A percentile compares a stretch with the other conserved stretches of the same genome.
These are phyloP conservation scores for Lutjanus campechanus DNA, from an alignment of 2,797 vertebrate genomes.

Conservation along the genomic window DNA sequence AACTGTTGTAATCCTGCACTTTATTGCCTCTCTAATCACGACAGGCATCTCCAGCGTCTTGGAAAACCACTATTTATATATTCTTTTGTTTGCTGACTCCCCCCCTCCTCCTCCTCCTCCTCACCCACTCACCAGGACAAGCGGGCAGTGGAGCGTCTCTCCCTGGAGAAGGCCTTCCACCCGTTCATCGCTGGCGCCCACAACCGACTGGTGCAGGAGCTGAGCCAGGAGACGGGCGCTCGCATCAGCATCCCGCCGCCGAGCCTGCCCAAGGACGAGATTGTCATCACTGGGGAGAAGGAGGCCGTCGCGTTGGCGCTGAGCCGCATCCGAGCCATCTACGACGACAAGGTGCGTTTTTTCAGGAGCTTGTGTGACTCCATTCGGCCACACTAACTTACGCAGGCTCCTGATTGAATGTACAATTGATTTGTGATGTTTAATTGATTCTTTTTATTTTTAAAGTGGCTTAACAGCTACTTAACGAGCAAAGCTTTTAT, in stretches of 20 bases:
- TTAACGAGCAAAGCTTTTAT: neutral
- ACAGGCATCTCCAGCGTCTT: neutral
- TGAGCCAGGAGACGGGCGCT: slow-evolving; percentile 86
- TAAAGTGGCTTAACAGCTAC: neutral
- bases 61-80: neutral
- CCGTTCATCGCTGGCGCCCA: slow-evolving; percentile 86
- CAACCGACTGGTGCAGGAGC: slow-evolving; percentile 86
- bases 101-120: neutral
- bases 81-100: neutral
- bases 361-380: neutral
- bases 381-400: neutral
- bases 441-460: neutral
- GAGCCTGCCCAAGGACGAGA: slow-evolving; percentile 87
- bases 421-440: neutral
- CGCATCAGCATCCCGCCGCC: slow-evolving; percentile 86
- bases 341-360: slow-evolving; percentile 85
- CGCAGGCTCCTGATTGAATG: neutral
- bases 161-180: slow-evolving; percentile 87
- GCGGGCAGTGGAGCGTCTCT: slow-evolving; percentile 85
- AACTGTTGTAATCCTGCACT: neutral
- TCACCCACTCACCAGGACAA: slow-evolving; percentile 81
- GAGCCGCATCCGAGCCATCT: slow-evolving; percentile 84
- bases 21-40: neutral
- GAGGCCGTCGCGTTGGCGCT: slow-evolving; percentile 84
- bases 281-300: slow-evolving; percentile 88